Conservation (phyloP, 2,888 invertebrate species). For the Drepanosiphum platanoidis region DNA sequence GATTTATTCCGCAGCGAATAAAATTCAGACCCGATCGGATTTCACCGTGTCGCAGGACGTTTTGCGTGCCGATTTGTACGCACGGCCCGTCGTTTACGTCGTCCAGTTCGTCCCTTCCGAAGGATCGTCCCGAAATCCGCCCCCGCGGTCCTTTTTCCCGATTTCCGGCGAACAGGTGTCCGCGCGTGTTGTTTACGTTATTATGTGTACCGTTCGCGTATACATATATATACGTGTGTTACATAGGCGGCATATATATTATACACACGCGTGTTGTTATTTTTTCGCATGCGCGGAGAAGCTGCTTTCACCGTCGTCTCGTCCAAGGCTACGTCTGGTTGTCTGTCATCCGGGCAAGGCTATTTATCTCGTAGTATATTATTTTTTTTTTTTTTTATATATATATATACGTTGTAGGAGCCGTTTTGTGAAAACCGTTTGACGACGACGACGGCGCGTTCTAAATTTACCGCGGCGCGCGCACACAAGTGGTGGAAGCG, state of each 20-base stretch:
- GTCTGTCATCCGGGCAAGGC: conserved; percentile 59
- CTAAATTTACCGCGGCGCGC: conserved; percentile 4
- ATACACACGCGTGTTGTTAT: conserved; percentile 14
- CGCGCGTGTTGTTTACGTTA: not conserved
- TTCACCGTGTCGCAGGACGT: not conserved
- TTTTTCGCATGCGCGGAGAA: conserved; percentile 43
- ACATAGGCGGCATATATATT: too few relatives aligned
- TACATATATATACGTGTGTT: not conserved
- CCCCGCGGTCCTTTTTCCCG: not conserved
- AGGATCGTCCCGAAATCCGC: not conserved
- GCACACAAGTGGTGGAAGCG: not conserved
- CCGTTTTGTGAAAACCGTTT: conserved; percentile 15
- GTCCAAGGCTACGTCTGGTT: conserved; percentile 60
- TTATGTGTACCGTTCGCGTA: not conserved
- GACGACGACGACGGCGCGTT: not conserved
- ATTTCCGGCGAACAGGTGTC: conserved; percentile 22
- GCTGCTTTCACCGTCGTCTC: conserved; percentile 58
- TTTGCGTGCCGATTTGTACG: not conserved
- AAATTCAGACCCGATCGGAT: not conserved
- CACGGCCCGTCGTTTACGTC: not conserved
- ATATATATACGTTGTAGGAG: conserved; percentile 17
- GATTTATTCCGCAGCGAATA: too few relatives aligned
- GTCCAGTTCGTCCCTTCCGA: not conserved
- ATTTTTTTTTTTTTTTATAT: not conserved
- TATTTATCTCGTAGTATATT: conserved; percentile 47